These are phyloP conservation scores for Cyanocitta stelleri DNA, from an alignment of 2,113 vertebrate genomes.

Conservation along the genomic window DNA sequence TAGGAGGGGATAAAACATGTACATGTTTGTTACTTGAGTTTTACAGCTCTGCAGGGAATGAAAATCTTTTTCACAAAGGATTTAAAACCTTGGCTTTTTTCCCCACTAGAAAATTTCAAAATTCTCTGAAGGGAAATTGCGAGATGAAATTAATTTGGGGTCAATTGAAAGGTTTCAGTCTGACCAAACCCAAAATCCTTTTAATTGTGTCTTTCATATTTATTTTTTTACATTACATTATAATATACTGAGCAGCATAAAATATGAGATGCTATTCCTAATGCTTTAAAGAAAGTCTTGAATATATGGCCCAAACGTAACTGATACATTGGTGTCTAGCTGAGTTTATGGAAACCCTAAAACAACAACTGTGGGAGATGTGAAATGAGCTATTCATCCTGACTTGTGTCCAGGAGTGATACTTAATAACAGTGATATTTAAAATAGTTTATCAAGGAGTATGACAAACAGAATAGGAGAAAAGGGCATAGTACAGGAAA, in stretches of 20 bases:
- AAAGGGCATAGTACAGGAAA: not conserved
- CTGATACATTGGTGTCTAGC: slow-evolving; percentile 41
- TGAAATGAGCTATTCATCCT: slow-evolving; percentile 46
- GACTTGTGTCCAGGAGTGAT: not conserved
- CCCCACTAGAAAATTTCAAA: slow-evolving; percentile 36
- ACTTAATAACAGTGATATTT: slow-evolving; percentile 8
- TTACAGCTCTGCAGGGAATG: slow-evolving; percentile 45
- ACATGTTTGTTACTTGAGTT: slow-evolving; percentile 60
- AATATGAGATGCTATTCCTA: slow-evolving; percentile 30
- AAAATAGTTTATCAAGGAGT: slow-evolving; percentile 11
- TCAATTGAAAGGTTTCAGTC: slow-evolving; percentile 32
- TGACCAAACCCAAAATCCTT: slow-evolving; percentile 33
- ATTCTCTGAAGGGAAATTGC: slow-evolving; percentile 38
- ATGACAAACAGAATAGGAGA: not conserved
- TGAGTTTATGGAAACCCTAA: slow-evolving; percentile 53
- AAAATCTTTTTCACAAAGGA: slow-evolving; percentile 47
- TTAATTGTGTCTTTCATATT: slow-evolving; percentile 28
- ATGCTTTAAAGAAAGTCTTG: slow-evolving; percentile 24
- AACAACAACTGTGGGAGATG: slow-evolving; percentile 21
- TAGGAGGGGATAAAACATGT: slow-evolving; percentile 57
- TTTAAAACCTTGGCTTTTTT: slow-evolving; percentile 49
- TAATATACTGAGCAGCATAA: slow-evolving; percentile 4
- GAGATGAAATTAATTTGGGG: slow-evolving; percentile 41
- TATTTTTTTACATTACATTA: not conserved
- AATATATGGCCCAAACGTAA: slow-evolving; percentile 43